These are phyloP conservation scores for Indri indri DNA, from an alignment of 2,113 vertebrate species.

Conservation along the genomic window DNA sequence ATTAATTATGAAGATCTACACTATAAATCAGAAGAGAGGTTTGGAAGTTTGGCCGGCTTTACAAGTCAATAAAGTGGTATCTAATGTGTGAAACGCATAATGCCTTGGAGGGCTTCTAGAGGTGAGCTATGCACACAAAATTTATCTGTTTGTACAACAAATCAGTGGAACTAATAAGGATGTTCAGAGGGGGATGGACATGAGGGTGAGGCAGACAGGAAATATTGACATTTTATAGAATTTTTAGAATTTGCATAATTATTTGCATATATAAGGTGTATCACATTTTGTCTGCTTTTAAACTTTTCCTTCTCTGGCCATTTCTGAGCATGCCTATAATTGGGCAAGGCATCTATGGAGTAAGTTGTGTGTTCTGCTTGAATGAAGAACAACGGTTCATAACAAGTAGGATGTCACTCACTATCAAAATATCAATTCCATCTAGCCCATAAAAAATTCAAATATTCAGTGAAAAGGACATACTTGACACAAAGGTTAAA, in stretches of 20 bases:
- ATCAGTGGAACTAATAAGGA: background rate
- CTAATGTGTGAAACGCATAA: constrained; percentile 26
- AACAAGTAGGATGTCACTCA: background rate
- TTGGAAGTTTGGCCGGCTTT: constrained; percentile 19
- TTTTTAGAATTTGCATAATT: background rate
- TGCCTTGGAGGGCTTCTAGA: background rate
- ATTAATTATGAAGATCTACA: constrained; percentile 48
- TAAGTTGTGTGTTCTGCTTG: background rate
- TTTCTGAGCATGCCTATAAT: background rate
- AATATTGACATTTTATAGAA: background rate
- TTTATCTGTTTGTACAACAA: background rate
- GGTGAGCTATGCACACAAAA: background rate
- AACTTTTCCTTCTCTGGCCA: background rate
- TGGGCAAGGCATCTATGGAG: background rate
- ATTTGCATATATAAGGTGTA: background rate
- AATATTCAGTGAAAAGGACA: background rate
- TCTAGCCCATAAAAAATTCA: background rate
- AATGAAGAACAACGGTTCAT: background rate
- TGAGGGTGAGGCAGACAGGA: background rate
- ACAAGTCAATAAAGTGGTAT: background rate
- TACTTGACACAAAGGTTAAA: background rate
- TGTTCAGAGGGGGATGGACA: background rate
- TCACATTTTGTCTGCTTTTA: background rate
- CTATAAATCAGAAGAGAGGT: constrained; percentile 8
- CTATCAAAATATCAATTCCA: background rate